Base-by-base conservation (phyloP, 1,140 invertebrate genomes). In the Brachionus sp. region DNA sequence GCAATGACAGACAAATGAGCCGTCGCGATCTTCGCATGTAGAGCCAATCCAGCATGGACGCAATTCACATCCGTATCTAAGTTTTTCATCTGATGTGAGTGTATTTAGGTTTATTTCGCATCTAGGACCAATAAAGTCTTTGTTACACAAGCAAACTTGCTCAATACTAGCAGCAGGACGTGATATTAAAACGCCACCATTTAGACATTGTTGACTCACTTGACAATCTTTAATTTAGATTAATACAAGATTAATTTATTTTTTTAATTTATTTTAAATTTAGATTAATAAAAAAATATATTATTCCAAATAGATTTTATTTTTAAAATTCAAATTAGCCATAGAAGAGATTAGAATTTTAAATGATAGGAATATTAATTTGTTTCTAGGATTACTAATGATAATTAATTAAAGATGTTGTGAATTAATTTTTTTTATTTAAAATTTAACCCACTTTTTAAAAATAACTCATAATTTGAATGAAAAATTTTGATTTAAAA, bases 1-100 rank as follows among this genome's bases (percentile, higher is more conserved):
- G 23, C 77, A 80, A 16, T 80, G 77, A n/a, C 77, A 80, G 3
- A 80, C 77, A 80, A 80, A 80, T 2, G 77, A 80, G 25, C 62
- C 77, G 16, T 66, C 77, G 53, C 77, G 77, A 39, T 80, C 77
- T 42, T 80, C 77, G 57, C 77, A 80, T 16, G 77, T 80, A 2
- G 77, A 80, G 1, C 77, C 77, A 33, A 80, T 80, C 50, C 62
- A 80, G 35, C 77, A 80, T 19, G 77, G 77, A 62, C 77, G 53
- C 13, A 80, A 16, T 13, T 80, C 77, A 37, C 77, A 80, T 42
- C 77, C 77, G 25, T 62, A 80, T 5, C 23, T 57, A 3, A 62
- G 9, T 35, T 66, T 57, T 44, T 80, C 77, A 9, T 62, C 62
- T 12, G 19, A 12, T 42, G 29, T 37, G 4, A 80, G 23, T 13